Evolutionary conservation across 2,113 vertebrate genomes (phyloP), one percentile per base, ranked within the genome.

Genomic region (Gnathonemus longibarbis): DNA sequence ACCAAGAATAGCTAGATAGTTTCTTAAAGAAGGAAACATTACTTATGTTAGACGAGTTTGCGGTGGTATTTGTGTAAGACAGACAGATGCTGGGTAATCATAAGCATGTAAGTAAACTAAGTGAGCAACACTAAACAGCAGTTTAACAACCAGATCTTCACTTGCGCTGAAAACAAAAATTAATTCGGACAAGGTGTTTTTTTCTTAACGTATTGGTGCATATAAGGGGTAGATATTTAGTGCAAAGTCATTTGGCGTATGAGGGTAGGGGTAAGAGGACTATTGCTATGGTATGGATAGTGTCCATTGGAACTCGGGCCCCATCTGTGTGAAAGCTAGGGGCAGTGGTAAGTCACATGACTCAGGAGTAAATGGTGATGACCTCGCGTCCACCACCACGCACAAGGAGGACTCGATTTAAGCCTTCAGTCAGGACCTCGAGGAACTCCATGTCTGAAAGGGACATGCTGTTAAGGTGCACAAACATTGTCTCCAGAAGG

Each of bases 291-390:
- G 50, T 74, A 21, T 84, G 83, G 77, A 45, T 88, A 58, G 35
- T 24, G 7, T 45, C 91, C 91, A 42, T 86, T 83, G 88, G 88
- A 87, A 88, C 9, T 53, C 39, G 46, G 3, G 88, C 87, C 91
- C 62, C 91, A 91, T 93, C 90, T 8, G 7, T 88, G 52, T 19
- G 52, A 88, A 50, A 19, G 86, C 3, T 35, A 48, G 77, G 74
- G 46, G 89, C n/a, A 48, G 74, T 39, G 46, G 88, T 52, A 50
- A 90, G 17, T 0, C 6, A 8, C 91, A 89, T 45, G 90, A 92
- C 95, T 99, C 97, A 99, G 94, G 98, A 99, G 95, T 99, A 99
- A 94, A 99, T 99, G 94, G 98, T 99, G 95, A 99, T 99, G 93
- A 99, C 98, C 91, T 99, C 98, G 52, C 98, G 97, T 91, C 98